Percentiles rank a stretch among this genome's conserved stretches.
phyloP scores from a whole-genome alignment of 2,113 vertebrate genomes.

The Lophius piscatorius region DNA sequence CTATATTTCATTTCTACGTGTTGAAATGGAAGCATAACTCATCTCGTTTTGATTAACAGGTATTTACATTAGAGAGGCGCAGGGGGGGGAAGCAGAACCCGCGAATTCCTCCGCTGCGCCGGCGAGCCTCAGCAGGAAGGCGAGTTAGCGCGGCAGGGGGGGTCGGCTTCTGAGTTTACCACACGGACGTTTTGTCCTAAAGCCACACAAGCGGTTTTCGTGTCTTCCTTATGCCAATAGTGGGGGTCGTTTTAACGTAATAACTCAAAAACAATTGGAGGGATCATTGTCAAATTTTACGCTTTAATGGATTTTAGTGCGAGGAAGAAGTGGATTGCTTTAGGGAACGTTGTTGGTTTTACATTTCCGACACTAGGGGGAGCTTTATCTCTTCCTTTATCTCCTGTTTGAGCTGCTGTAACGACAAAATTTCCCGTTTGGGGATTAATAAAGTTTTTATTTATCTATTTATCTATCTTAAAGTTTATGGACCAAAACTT shows the following conservation, averaged over 20 bases:
- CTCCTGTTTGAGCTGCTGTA: no score
- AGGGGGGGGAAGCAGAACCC: slow-evolving; percentile 21
- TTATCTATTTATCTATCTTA: no score
- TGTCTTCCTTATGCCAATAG: slow-evolving; percentile 20
- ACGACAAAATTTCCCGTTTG: no score
- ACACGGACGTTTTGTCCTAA: slow-evolving; percentile 23
- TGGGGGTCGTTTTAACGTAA: not conserved
- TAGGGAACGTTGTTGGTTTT: no score
- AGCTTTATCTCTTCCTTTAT: no score
- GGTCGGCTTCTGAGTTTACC: slow-evolving; percentile 26
- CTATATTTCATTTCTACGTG: slow-evolving; percentile 1
- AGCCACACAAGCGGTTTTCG: slow-evolving; percentile 12
- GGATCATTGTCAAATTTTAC: no score
- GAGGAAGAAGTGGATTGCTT: no score
- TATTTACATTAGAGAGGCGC: slow-evolving; percentile 30
- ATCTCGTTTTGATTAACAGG: slow-evolving; percentile 54
- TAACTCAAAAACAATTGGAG: no score
- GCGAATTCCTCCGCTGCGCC: slow-evolving; percentile 33
- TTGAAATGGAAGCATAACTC: slow-evolving; percentile 22
- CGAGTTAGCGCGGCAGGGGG: slow-evolving; percentile 21
- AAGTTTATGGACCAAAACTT: no score
- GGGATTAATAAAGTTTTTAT: no score
- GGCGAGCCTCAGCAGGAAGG: slow-evolving; percentile 15
- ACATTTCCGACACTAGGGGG: no score
- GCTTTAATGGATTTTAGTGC: no score